Evolutionary conservation across 2,888 invertebrate genomes (phyloP).

Genomic region (Gnatocerus cornutus): DNA sequence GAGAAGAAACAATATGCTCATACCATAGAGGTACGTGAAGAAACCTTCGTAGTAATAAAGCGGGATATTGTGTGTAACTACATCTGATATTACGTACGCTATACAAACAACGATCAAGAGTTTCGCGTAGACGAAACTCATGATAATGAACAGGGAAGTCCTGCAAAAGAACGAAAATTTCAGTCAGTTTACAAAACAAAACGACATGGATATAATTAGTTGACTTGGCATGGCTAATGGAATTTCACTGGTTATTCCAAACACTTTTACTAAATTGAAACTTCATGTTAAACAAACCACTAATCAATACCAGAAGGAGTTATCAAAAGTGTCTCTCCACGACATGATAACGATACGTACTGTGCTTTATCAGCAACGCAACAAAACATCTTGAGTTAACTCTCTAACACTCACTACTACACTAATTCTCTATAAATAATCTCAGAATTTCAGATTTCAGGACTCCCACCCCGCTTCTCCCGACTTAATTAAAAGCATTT

Average conservation of each 20-base stretch:
- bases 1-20: constrained; percentile 92
- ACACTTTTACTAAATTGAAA: constrained; percentile 11
- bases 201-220: constrained; percentile 32
- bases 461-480: constrained; percentile 37
- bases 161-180: constrained; percentile 74
- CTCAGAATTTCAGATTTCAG: constrained; percentile 36
- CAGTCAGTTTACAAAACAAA: constrained; percentile 1
- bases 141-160: constrained; percentile 95
- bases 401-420: constrained; percentile 46
- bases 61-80: constrained; percentile 93
- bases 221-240: constrained; percentile 23
- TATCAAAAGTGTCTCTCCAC: no score
- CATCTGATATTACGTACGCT: constrained; percentile 95
- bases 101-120: constrained; percentile 94
- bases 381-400: constrained; percentile 38
- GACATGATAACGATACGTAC: no score
- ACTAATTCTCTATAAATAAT: constrained; percentile 52
- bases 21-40: constrained; percentile 94
- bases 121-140: constrained; percentile 97
- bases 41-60: constrained; percentile 96
- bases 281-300: background rate
- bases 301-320: no score
- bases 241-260: constrained; percentile 15
- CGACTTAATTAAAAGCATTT: constrained; percentile 6
- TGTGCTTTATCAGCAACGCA: constrained; percentile 32